These are phyloP conservation scores for Apotomis capreana DNA, from an alignment of 2,888 invertebrate species.

Conservation along the genomic window DNA sequence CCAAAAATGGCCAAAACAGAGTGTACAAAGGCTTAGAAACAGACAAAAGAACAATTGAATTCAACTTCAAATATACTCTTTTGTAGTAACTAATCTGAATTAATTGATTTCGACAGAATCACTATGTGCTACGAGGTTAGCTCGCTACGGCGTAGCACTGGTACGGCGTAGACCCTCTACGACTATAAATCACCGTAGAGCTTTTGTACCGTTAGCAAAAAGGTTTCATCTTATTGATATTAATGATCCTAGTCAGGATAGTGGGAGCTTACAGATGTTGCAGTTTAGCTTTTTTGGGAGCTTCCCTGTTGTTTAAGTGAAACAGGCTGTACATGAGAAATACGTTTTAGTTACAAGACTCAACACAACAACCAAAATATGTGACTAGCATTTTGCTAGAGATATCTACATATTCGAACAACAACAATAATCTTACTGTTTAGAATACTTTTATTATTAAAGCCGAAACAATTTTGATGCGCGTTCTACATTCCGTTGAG, in stretches of 20 bases:
- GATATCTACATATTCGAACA: no score
- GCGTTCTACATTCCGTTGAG: no score
- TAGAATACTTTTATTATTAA: no score
- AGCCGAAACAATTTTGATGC: no score
- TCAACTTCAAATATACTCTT: background rate
- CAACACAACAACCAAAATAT: no score
- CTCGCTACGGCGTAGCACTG: constrained; percentile 25
- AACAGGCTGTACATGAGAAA: background rate
- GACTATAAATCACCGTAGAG: constrained; percentile 37
- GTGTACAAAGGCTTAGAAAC: background rate
- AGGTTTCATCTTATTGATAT: constrained; percentile 37
- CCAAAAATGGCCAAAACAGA: background rate
- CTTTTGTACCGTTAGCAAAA: constrained; percentile 28
- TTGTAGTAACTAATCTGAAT: no score
- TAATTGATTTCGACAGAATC: background rate
- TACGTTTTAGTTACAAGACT: no score
- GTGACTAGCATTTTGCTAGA: no score
- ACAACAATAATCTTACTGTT: no score
- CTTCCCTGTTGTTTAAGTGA: constrained; percentile 8
- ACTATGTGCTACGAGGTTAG: constrained; percentile 7
- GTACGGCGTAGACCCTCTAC: constrained; percentile 22
- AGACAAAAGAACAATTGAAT: constrained; percentile 7
- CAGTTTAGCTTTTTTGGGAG: constrained; percentile 14
- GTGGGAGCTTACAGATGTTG: constrained; percentile 36
- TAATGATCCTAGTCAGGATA: constrained; percentile 25